These are phyloP conservation scores for Mythimna ferrago DNA, from an alignment of 2,888 invertebrate genomes.

Conservation along the genomic window DNA sequence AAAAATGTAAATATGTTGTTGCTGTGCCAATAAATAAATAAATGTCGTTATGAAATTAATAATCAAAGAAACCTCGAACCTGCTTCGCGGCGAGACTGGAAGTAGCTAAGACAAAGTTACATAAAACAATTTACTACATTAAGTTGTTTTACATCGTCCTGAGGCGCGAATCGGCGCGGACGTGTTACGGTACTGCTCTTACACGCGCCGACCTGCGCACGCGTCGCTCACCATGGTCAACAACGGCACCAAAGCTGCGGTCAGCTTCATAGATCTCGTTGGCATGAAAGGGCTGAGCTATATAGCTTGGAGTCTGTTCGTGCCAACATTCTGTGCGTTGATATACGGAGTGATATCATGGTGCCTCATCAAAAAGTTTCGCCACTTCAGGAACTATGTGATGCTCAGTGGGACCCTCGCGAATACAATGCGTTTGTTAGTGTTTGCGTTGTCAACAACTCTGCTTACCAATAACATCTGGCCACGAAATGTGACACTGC, in stretches of 20 bases:
- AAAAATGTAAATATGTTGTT: no score
- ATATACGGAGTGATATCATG: constrained; percentile 32
- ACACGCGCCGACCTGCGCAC: neutral
- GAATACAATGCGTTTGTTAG: constrained; percentile 12
- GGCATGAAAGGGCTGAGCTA: constrained; percentile 4
- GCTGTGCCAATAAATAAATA: neutral
- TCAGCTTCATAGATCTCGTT: constrained; percentile 8
- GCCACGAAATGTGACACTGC: constrained; percentile 2
- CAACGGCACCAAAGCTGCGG: constrained; percentile 4
- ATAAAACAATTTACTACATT: neutral
- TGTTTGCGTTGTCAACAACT: constrained; percentile 1
- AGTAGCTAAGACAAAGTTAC: neutral
- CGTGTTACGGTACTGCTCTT: neutral
- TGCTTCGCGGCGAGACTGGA: neutral
- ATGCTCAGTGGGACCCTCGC: constrained; percentile 5
- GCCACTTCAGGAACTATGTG: constrained; percentile 41
- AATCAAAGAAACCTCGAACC: neutral
- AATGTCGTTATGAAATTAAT: neutral
- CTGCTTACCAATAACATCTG: neutral
- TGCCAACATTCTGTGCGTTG: constrained; percentile 9
- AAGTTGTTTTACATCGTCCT: neutral
- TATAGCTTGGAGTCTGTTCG: constrained; percentile 21
- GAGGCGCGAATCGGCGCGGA: neutral
- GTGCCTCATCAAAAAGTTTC: constrained; percentile 31
- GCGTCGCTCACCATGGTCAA: constrained; percentile 6